These are phyloP conservation scores for Troides aeacus DNA, from an alignment of 2,888 invertebrate species.

Conservation along the genomic window DNA sequence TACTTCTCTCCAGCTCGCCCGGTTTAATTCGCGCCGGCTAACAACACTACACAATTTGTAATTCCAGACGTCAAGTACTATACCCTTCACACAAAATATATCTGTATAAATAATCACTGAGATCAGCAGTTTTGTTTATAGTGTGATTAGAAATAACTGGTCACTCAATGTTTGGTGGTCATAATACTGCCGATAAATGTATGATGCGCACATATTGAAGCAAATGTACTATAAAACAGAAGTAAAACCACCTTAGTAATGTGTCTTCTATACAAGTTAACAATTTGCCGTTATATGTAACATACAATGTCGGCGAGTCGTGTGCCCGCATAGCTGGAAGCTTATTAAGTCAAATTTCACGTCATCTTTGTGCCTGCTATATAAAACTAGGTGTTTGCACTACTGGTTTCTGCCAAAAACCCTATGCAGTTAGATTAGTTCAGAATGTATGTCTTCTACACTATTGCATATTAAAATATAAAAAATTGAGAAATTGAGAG, in stretches of 20 bases:
- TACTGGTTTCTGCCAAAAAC: conserved; percentile 7
- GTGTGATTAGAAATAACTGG: neutral
- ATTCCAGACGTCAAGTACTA: neutral
- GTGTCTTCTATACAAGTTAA: conserved; percentile 26
- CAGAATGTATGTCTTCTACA: no score
- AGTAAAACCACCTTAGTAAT: conserved; percentile 29
- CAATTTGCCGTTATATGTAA: conserved; percentile 49
- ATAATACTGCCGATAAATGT: no score
- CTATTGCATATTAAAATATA: no score
- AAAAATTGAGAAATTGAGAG: no score
- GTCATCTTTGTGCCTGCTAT: conserved; percentile 32
- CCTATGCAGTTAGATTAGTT: neutral
- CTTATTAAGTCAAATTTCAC: conserved; percentile 54
- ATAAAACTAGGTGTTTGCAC: conserved; percentile 12
- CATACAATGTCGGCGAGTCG: conserved; percentile 40
- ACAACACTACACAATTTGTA: conserved; percentile 28
- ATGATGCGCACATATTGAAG: neutral
- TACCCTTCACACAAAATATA: neutral
- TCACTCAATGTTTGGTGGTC: no score
- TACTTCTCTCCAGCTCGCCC: conserved; percentile 55
- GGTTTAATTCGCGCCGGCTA: conserved; percentile 49
- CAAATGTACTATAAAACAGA: neutral
- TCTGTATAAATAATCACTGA: neutral
- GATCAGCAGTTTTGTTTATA: neutral
- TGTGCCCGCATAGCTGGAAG: conserved; percentile 52